These are phyloP conservation scores for Coelopa pilipes DNA, from an alignment of 2,888 invertebrate species.

Conservation along the genomic window DNA sequence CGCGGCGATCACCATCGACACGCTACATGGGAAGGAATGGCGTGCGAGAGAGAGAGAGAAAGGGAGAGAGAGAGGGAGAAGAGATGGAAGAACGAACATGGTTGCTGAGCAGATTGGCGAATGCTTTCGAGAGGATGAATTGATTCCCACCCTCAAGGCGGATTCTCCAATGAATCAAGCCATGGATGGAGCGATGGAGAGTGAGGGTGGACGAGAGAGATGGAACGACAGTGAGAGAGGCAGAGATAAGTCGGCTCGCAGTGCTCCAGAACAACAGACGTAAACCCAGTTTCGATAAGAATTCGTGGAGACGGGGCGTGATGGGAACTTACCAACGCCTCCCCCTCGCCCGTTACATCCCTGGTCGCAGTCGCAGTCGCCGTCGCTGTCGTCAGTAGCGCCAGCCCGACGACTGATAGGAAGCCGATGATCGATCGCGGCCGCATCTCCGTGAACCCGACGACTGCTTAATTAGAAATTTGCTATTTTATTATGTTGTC, in stretches of 20 bases:
- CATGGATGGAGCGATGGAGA: neutral
- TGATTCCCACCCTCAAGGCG: too few species aligned
- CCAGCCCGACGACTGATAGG: slow-evolving; percentile 1
- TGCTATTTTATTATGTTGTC: neutral
- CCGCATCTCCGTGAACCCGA: neutral
- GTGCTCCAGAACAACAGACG: too few species aligned
- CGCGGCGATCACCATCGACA: too few species aligned
- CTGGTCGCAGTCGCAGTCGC: neutral
- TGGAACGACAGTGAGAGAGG: neutral
- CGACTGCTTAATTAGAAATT: neutral
- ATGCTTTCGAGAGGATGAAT: too few species aligned
- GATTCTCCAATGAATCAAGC: neutral
- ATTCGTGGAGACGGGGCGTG: too few species aligned
- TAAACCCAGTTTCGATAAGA: neutral
- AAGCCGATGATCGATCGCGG: neutral
- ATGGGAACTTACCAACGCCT: neutral
- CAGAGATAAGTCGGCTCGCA: too few species aligned
- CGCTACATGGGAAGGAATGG: too few species aligned
- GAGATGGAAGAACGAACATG: too few species aligned
- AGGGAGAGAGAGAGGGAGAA: too few species aligned
- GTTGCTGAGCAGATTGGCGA: too few species aligned
- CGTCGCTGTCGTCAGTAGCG: neutral
- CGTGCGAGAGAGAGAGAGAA: too few species aligned
- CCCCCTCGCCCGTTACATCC: neutral
- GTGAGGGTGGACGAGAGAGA: neutral